phyloP scores from a whole-genome alignment of 2,797 vertebrate genomes.

The Distichodus sexfasciatus region DNA sequence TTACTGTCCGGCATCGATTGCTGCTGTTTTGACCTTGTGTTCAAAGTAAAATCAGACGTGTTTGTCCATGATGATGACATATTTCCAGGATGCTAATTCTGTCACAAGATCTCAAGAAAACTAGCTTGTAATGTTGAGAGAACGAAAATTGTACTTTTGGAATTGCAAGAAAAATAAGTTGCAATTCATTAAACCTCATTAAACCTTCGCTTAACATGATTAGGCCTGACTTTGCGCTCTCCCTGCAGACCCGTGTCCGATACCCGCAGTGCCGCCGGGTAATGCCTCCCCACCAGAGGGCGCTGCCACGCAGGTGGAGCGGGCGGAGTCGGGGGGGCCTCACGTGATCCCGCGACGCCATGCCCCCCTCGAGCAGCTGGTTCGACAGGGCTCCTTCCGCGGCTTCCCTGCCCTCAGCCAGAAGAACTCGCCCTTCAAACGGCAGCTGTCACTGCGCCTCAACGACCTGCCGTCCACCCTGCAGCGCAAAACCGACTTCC shows the following conservation, averaged over 20 bases:
- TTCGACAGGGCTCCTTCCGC: conserved; percentile 89
- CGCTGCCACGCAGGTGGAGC: conserved; percentile 79
- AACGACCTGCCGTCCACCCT: conserved; percentile 91
- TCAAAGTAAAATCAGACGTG: too few species aligned
- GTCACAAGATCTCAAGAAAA: too few species aligned
- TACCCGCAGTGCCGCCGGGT: conserved; percentile 70
- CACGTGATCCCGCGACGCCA: conserved; percentile 90
- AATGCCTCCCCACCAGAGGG: conserved; percentile 82
- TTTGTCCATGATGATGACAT: too few species aligned
- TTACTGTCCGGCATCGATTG: too few species aligned
- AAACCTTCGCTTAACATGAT: too few species aligned
- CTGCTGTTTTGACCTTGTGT: too few species aligned
- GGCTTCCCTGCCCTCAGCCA: conserved; percentile 89
- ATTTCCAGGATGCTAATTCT: too few species aligned
- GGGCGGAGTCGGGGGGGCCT: conserved; percentile 76
- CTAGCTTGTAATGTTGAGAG: too few species aligned
- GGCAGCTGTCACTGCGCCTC: conserved; percentile 88
- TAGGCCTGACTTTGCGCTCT: background rate
- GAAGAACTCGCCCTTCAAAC: conserved; percentile 92
- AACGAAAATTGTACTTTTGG: too few species aligned
- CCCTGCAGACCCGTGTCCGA: conserved; percentile 59
- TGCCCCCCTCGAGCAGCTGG: conserved; percentile 91
- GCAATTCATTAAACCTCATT: too few species aligned
- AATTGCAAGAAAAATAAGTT: too few species aligned
- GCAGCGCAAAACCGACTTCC: conserved; percentile 86